A percentile compares a stretch with the other conserved stretches of the same genome.
These are phyloP conservation scores for Drosophila borborema DNA, from an alignment of 2,888 invertebrate species.

Conservation along the genomic window DNA sequence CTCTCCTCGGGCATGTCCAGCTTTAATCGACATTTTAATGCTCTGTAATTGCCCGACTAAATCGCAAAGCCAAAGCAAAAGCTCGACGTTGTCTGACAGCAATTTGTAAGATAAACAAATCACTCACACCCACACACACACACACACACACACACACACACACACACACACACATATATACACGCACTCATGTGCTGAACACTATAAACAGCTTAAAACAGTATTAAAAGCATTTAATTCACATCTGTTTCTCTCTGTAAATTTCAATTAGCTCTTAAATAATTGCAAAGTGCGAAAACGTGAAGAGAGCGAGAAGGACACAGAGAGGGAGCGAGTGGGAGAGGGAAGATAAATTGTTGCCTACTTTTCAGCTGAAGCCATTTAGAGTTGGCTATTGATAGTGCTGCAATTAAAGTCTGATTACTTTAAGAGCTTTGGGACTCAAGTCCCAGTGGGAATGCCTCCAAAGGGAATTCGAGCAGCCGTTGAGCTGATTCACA, in stretches of 20 bases:
- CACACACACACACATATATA: constrained; percentile 3
- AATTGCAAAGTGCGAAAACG: neutral
- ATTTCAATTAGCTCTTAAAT: constrained; percentile 24
- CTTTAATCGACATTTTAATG: constrained; percentile 57
- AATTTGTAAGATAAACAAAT: constrained; percentile 59
- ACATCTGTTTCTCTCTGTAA: neutral
- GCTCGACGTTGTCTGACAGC: constrained; percentile 35
- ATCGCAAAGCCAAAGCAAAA: constrained; percentile 23
- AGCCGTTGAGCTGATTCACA: neutral
- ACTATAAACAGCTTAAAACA: constrained; percentile 68
- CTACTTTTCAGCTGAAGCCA: constrained; percentile 17
- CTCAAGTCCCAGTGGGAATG: neutral
- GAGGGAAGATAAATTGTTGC: constrained; percentile 7
- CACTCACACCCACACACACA: constrained; percentile 1
- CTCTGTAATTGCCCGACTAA: constrained; percentile 50
- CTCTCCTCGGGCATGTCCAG: constrained; percentile 16
- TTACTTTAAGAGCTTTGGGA: neutral
- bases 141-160: constrained; percentile 8
- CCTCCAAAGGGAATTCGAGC: neutral
- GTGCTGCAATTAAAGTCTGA: neutral
- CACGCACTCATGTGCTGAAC: constrained; percentile 26
- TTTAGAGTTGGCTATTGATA: neutral
- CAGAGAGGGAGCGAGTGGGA: neutral
- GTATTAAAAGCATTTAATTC: constrained; percentile 54
- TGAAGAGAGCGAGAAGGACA: neutral